Conservation (phyloP, 2,113 vertebrate species). For the Hemiscyllium ocellatum region DNA sequence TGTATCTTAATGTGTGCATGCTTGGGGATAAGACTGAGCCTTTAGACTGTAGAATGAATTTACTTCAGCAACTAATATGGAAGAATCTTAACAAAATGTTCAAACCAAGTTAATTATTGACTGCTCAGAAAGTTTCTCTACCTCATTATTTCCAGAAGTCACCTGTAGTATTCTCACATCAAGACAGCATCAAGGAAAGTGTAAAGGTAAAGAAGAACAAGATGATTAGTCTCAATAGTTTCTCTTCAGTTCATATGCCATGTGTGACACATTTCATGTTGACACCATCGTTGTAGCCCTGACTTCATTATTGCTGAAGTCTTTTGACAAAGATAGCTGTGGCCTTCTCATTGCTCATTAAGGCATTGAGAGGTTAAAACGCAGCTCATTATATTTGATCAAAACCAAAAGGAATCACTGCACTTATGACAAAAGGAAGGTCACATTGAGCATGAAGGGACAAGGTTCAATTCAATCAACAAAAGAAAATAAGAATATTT, state of each 20-base stretch:
- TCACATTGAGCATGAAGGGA: neutral
- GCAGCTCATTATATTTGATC: neutral
- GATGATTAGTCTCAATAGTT: neutral
- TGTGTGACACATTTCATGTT: neutral
- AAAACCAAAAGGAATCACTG: neutral
- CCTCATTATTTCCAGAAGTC: neutral
- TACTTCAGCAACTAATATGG: neutral
- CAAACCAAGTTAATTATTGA: neutral
- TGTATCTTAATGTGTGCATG: neutral
- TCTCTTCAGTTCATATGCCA: neutral
- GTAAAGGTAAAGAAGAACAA: neutral
- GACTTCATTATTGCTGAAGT: neutral
- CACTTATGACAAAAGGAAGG: neutral
- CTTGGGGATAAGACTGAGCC: neutral
- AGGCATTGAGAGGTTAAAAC: neutral
- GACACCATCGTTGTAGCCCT: no score
- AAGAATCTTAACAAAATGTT: neutral
- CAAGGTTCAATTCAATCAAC: neutral
- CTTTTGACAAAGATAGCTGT: neutral
- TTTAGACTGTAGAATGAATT: neutral
- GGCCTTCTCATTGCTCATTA: conserved; percentile 6
- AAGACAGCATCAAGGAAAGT: neutral
- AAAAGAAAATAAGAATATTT: neutral
- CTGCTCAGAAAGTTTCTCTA: neutral
- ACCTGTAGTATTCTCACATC: neutral